Conservation (phyloP, 1,140 invertebrate genomes). For the Triops cancriformis region DNA sequence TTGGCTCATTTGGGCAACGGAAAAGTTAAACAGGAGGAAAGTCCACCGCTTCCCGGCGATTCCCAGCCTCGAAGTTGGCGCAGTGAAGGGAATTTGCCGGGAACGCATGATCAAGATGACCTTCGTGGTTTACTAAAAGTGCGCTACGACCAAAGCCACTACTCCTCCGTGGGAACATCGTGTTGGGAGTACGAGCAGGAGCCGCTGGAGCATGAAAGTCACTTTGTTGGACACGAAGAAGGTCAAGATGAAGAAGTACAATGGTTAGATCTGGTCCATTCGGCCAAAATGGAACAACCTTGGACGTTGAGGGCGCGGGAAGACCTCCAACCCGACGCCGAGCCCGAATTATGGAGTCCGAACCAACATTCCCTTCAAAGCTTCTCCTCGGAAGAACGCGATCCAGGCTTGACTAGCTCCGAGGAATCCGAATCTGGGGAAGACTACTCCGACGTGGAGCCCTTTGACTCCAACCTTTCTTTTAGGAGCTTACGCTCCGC, state of each 20-base stretch:
- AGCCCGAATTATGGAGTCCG: not conserved
- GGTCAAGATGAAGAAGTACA: not conserved
- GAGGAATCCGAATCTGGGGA: not conserved
- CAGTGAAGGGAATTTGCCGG: not conserved
- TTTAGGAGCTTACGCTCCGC: constrained; percentile 33
- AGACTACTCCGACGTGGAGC: not conserved
- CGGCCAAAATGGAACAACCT: not conserved
- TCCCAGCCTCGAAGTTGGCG: not conserved
- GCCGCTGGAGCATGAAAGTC: not conserved
- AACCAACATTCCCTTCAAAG: not conserved
- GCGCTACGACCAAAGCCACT: not conserved
- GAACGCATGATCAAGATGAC: not conserved
- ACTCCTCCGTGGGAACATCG: not conserved
- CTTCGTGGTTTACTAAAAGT: not conserved
- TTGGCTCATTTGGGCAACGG: not conserved
- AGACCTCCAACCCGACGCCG: not conserved
- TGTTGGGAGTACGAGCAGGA: not conserved
- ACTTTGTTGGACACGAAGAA: not conserved
- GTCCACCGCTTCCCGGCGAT: not conserved
- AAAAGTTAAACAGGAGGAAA: not conserved
- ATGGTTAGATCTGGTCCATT: not conserved
- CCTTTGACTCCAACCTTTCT: not conserved
- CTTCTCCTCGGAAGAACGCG: not conserved
- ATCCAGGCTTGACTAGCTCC: not conserved
- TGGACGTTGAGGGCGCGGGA: not conserved